Conservation (phyloP, 2,888 invertebrate species). For the Athalia cordata region DNA sequence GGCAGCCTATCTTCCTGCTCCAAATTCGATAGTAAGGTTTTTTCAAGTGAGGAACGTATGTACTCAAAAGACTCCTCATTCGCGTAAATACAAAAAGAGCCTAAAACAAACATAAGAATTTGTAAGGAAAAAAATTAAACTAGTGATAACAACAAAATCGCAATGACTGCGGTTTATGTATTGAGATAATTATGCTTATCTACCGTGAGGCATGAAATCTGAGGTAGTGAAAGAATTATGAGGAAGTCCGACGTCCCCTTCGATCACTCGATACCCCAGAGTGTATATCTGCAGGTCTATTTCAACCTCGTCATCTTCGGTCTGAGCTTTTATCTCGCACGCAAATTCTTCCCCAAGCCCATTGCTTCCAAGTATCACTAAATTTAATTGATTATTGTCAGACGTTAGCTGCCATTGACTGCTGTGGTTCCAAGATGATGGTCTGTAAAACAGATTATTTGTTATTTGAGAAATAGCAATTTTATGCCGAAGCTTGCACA, state of each 20-base stretch:
- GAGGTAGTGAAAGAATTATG: conserved; percentile 88
- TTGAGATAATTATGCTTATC: conserved; percentile 56
- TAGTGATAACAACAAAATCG: conserved; percentile 16
- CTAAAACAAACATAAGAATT: conserved; percentile 69
- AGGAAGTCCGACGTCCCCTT: conserved; percentile 87
- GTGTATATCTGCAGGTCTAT: conserved; percentile 88
- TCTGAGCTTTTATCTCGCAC: conserved; percentile 89
- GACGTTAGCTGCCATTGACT: conserved; percentile 80
- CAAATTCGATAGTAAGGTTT: conserved; percentile 91
- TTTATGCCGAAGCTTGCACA: neutral
- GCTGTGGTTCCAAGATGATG: conserved; percentile 80
- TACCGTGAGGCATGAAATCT: conserved; percentile 93
- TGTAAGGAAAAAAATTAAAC: conserved; percentile 37
- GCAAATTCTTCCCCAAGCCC: conserved; percentile 92
- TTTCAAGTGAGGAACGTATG: conserved; percentile 92
- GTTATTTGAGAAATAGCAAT: neutral
- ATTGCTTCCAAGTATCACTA: conserved; percentile 91
- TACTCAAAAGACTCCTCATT: conserved; percentile 95
- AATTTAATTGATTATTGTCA: conserved; percentile 86
- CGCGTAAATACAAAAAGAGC: conserved; percentile 91
- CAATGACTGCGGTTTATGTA: neutral
- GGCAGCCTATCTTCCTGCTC: conserved; percentile 92
- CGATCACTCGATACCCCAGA: conserved; percentile 89
- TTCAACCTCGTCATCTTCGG: conserved; percentile 90
- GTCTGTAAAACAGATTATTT: conserved; percentile 67